Evolutionary conservation across 2,888 invertebrate species (phyloP), one percentile per base, ranked within the genome.

Genomic region (Drosophila emarginata): DNA sequence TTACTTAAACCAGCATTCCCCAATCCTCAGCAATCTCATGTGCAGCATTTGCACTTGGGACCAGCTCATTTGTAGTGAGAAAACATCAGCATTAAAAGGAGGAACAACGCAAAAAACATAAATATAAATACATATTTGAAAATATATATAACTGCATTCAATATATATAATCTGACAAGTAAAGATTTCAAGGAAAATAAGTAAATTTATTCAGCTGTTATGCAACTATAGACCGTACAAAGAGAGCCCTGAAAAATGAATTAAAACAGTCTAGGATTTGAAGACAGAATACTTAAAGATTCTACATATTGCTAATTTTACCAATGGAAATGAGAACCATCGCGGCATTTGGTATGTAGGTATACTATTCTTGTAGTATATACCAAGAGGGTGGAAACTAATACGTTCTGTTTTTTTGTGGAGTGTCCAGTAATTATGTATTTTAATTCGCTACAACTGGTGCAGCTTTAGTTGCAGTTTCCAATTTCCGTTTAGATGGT

Each of bases 401-500:
- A 28, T 28, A 5, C 5, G 28, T 28, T 6, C 6, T 28, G 28
- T 5, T 32, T 32, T 40, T 40, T 45, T 18, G 1, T 11, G 4
- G 18, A 9, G 18, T 45, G 21, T 45, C 4, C 11, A 15, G 18
- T 45, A 40, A 4, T 21, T 45, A 11, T 11, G 45, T 32, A 32
- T 32, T 32, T 12, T 21, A 12, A 45, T 21, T 11, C 12, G 45
- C 1, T 11, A 11, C 4, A 45, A 15, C 26, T 7, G 21, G 14
- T 36, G 40, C 56, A 56, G 36, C 36, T 58, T 37, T 61, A 39
- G 70, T 78, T 75, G 70, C 79, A 81, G 72, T 79, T 83, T 78
- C 76, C 73, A 87, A 83, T 87, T 87, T 83, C 83, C 83, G 83
- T 72, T 81, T 73, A 65, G 75, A 69, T 71, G 59, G 36, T 52